These are phyloP conservation scores for Empidonax traillii DNA, from an alignment of 2,113 vertebrate genomes.

Conservation along the genomic window DNA sequence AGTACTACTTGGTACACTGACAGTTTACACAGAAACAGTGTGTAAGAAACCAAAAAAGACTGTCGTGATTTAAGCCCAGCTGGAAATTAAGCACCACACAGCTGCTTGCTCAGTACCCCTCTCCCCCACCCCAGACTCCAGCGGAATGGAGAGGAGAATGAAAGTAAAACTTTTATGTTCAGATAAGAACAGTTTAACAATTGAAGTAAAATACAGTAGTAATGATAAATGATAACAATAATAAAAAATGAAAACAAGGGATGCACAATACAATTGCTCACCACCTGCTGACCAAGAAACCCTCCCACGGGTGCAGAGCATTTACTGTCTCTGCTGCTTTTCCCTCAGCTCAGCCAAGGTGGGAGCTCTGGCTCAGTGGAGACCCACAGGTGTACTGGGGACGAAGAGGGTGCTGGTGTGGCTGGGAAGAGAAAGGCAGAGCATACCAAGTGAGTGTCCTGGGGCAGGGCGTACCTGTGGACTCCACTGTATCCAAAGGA, in stretches of 20 bases:
- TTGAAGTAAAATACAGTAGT: background rate
- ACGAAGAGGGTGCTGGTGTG: background rate
- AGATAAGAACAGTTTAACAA: background rate
- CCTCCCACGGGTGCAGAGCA: background rate
- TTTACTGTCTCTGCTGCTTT: background rate
- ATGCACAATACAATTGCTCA: background rate
- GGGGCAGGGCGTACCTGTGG: fast-evolving
- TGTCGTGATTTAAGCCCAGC: background rate
- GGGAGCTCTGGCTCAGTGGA: background rate
- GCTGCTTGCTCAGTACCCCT: background rate
- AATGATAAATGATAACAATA: background rate
- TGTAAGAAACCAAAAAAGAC: background rate
- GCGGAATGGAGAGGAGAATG: background rate
- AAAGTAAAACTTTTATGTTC: background rate
- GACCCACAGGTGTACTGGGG: background rate
- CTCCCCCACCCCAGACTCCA: background rate
- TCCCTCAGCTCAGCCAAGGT: background rate
- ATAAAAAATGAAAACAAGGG: background rate
- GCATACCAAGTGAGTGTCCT: fast-evolving
- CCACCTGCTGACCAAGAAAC: background rate
- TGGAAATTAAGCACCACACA: background rate
- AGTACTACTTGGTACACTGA: background rate
- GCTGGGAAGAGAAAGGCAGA: background rate
- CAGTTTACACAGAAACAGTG: background rate
- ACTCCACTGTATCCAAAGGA: background rate